These are phyloP conservation scores for Mastacembelus armatus DNA, from an alignment of 2,797 vertebrate species.

Conservation along the genomic window DNA sequence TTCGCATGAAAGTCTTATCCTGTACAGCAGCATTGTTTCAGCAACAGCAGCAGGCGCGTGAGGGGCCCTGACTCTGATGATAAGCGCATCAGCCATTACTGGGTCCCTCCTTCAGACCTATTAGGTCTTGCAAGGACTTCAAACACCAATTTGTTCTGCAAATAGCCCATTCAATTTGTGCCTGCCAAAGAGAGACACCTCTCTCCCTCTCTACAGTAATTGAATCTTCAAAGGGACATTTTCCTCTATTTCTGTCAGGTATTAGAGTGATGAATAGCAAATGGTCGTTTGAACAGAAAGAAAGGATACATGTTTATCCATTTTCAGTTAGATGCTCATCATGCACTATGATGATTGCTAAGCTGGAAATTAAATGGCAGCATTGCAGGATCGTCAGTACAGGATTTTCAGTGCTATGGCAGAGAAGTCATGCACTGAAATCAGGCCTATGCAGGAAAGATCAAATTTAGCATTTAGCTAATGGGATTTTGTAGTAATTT, in stretches of 20 bases:
- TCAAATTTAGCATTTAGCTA: constrained; percentile 41
- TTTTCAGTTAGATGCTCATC: constrained; percentile 77
- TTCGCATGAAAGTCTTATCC: constrained; percentile 46
- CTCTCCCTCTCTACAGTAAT: constrained; percentile 83
- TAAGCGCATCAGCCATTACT: constrained; percentile 80
- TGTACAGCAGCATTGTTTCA: constrained; percentile 58
- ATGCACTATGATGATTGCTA: constrained; percentile 75
- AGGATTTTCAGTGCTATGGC: constrained; percentile 54
- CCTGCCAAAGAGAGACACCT: constrained; percentile 79
- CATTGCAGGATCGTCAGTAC: constrained; percentile 53
- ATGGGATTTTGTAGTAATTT: constrained; percentile 47
- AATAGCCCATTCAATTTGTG: constrained; percentile 86
- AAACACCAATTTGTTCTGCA: constrained; percentile 88
- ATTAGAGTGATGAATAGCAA: constrained; percentile 83
- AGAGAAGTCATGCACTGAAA: constrained; percentile 53
- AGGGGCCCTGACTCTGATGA: constrained; percentile 67
- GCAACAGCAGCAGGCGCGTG: constrained; percentile 43
- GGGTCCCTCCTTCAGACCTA: constrained; percentile 83
- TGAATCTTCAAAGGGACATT: constrained; percentile 88
- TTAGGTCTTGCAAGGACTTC: constrained; percentile 85
- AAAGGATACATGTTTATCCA: constrained; percentile 82
- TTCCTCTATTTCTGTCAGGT: constrained; percentile 81
- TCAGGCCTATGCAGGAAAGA: constrained; percentile 53
- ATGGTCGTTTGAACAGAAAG: constrained; percentile 78
- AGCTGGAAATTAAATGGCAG: constrained; percentile 61